These are phyloP conservation scores for Sorex fumeus DNA, from an alignment of 2,113 vertebrate genomes.

Conservation along the genomic window DNA sequence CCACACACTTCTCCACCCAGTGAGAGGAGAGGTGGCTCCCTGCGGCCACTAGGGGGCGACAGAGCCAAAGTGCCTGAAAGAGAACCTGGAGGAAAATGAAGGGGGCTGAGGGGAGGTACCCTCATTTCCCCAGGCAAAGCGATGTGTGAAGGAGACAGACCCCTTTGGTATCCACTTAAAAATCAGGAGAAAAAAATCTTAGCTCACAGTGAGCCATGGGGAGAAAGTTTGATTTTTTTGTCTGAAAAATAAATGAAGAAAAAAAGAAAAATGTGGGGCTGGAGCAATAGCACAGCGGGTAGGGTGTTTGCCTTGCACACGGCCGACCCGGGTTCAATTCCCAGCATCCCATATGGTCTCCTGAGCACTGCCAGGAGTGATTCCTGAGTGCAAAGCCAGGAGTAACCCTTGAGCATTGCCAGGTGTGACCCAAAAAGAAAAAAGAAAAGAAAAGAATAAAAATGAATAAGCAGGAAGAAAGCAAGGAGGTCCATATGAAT, in stretches of 20 bases:
- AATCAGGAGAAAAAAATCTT: neutral
- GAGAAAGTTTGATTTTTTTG: conserved; percentile 23
- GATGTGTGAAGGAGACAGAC: neutral
- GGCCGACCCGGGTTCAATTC: too few relatives aligned
- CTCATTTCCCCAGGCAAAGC: conserved; percentile 25
- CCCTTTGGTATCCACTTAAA: conserved; percentile 12
- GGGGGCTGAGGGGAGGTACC: neutral
- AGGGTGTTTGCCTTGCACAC: too few relatives aligned
- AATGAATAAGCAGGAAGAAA: conserved; percentile 35
- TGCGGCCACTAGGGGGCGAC: conserved; percentile 56
- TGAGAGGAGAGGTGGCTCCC: neutral
- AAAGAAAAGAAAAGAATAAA: conserved; percentile 36
- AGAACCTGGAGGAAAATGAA: too few relatives aligned
- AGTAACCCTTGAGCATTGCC: too few relatives aligned
- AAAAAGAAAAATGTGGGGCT: too few relatives aligned
- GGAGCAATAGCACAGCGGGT: too few relatives aligned
- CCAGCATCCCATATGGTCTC: too few relatives aligned
- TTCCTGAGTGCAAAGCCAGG: too few relatives aligned
- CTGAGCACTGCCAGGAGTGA: too few relatives aligned
- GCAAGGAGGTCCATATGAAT: neutral
- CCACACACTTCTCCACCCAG: neutral
- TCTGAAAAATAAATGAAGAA: conserved; percentile 46
- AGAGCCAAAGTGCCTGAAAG: neutral
- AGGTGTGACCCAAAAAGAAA: too few relatives aligned
- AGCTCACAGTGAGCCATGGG: neutral